Evolutionary conservation across 2,888 invertebrate species (phyloP), one percentile per base, ranked within the genome.

Genomic region (Tetanocera ferruginea): DNA sequence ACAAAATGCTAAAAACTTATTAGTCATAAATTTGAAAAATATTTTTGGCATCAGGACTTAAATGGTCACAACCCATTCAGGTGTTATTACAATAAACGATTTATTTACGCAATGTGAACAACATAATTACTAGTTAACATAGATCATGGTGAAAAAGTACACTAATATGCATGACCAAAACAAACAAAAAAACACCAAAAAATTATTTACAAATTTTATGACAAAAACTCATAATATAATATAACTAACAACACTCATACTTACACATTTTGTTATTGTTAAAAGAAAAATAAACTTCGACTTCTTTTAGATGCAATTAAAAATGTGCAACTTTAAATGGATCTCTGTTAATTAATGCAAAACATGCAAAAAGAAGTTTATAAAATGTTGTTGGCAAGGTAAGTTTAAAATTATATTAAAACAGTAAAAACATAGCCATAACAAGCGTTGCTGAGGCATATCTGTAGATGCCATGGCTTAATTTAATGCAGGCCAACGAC

Each of bases 381-480:
- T 8, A 55, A 19, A 23, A 19, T 19, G 19, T 25, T 23, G 25
- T 25, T 23, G 25, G 17, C 25, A 60, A 25, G 60, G 25, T 25
- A 60, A 28, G 25, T 17, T 28, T 25, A 25, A 14, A 60, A 60
- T 60, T 23, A 28, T 28, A 60, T 60, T 60, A 14, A 55, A 23
- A 60, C 25, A 14, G 28, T 60, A 23, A 60, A 60, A 5, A 60
- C 25, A 60, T 25, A 23, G 17, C 6, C 14, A 43, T 11, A 11
- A 60, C 3, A 23, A 19, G 3, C 11, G 28, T 6, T 60, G 25
- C n/a, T 19, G 28, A 28, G 4, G 23, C 25, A 28, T 17, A 14
- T 28, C 25, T 28, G n/a, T 60, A 23, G 60, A 60, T 60, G 60
- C 60, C 60, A 60, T 23, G 60, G 28, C 60, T 60, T 28, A 60